Conservation (phyloP, 2,113 vertebrate genomes). For the Rynchops niger region DNA sequence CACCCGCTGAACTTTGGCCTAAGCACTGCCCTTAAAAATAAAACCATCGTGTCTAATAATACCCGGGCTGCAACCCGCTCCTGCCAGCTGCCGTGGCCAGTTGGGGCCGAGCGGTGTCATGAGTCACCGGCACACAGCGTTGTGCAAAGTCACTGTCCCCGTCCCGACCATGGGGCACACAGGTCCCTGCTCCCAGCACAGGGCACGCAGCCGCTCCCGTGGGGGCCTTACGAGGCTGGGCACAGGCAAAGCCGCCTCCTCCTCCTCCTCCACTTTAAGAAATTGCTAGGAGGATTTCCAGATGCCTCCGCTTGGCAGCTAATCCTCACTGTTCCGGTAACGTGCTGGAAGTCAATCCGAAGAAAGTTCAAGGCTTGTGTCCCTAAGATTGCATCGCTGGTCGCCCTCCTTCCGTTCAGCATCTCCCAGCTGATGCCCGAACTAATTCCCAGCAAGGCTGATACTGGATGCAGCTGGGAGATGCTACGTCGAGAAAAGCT, state of each 20-base stretch:
- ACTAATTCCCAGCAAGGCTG: background rate
- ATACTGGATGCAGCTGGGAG: background rate
- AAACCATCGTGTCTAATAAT: background rate
- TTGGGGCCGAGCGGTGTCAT: background rate
- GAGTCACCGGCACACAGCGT: rapidly evolving
- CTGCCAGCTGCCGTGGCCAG: background rate
- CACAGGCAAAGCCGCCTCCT: background rate
- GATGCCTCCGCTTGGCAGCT: background rate
- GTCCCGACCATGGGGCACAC: rapidly evolving
- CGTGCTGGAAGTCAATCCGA: rapidly evolving
- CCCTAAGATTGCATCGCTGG: background rate
- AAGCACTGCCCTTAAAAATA: background rate
- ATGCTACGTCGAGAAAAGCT: background rate
- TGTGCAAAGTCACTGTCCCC: background rate
- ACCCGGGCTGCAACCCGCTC: background rate
- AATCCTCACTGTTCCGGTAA: background rate
- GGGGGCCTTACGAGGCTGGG: background rate
- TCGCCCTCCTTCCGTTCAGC: background rate
- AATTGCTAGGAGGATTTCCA: conserved; percentile 5
- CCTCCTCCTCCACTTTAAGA: background rate
- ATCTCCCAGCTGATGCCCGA: background rate
- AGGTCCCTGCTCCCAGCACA: background rate
- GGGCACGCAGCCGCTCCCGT: rapidly evolving
- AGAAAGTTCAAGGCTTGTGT: background rate
- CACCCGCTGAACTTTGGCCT: background rate